Evolutionary conservation across 2,888 invertebrate genomes (phyloP), one percentile per base, ranked within the genome.

Genomic region (Spicauda simplicius): DNA sequence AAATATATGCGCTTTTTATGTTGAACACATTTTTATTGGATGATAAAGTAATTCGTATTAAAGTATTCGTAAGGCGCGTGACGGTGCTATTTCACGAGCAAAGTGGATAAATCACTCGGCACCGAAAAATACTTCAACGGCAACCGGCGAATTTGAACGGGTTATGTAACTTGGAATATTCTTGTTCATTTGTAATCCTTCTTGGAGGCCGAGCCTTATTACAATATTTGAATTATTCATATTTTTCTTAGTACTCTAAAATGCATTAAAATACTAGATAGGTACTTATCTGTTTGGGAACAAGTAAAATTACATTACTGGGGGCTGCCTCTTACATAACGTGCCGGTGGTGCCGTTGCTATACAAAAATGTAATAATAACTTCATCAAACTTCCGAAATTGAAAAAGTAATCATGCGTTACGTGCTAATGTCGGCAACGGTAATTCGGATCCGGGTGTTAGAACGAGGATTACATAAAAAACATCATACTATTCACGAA

Each of bases 1-100:
- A 41, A 52, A 59, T 59, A 66, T 60, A 66, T 66, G 54, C 60
- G 54, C 58, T 60, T 66, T 66, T 66, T 60, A 66, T 60, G 66
- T 55, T 66, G 60, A 66, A 66, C 60, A 56, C 66, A 55, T 55
- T 66, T 66, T 66, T 56, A 61, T 66, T 66, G 50, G 50, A 55
- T 55, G 66, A 61, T 67, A 61, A 61, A 54, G 61, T 56, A 37
- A 52, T 16, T 37, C 30, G 41, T 30, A 55, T 59, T 59, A 65
- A 53, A 41, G 53, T 41, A 53, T 59, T 59, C 58, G 45, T 53
- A 50, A 18, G 11, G 12, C 11, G 25, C 53, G 45, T 45, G 62
- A 54, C 54, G 11, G 41, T 11, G 52, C 52, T 41, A 20, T 20
- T 19, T 16, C 48, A 18, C 18, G 16, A 50, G 10, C 18, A 25